A percentile compares a stretch with the other conserved stretches of the same genome.
phyloP scores from a whole-genome alignment of 2,888 invertebrate genomes.

The Ecliptopera silaceata region DNA sequence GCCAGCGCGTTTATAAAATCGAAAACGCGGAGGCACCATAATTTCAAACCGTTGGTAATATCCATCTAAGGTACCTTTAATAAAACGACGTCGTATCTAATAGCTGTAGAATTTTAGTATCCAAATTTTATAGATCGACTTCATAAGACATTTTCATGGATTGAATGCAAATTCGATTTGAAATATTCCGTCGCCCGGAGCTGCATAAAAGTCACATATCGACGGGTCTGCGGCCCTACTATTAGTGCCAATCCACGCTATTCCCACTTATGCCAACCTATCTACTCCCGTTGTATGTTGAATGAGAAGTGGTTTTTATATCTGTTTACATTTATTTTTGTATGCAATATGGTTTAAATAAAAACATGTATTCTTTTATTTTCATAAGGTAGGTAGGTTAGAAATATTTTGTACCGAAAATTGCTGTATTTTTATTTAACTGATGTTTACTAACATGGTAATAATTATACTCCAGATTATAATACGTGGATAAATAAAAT shows the following conservation, averaged over 20 bases:
- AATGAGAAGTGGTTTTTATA: no score
- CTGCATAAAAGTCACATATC: constrained; percentile 60
- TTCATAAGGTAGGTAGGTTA: no score
- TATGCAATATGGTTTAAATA: no score
- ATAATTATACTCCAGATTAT: no score
- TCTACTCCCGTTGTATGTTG: no score
- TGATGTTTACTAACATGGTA: no score
- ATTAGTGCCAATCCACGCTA: background rate
- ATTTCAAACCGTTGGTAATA: constrained; percentile 29
- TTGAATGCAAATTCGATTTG: constrained; percentile 56
- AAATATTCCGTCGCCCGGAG: constrained; percentile 47
- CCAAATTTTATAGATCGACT: constrained; percentile 36
- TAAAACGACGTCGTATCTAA: constrained; percentile 35
- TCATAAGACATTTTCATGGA: constrained; percentile 42
- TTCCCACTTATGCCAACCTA: background rate
- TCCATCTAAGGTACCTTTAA: constrained; percentile 32
- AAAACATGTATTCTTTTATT: no score
- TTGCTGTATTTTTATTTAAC: no score
- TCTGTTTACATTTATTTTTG: no score
- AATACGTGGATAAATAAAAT: no score
- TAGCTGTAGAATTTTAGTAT: constrained; percentile 33
- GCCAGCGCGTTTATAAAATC: constrained; percentile 24
- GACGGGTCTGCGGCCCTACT: constrained; percentile 38
- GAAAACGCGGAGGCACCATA: constrained; percentile 26
- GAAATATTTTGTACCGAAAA: no score